Evolutionary conservation across 1,140 invertebrate genomes (phyloP).

Genomic region (Orius laevigatus): DNA sequence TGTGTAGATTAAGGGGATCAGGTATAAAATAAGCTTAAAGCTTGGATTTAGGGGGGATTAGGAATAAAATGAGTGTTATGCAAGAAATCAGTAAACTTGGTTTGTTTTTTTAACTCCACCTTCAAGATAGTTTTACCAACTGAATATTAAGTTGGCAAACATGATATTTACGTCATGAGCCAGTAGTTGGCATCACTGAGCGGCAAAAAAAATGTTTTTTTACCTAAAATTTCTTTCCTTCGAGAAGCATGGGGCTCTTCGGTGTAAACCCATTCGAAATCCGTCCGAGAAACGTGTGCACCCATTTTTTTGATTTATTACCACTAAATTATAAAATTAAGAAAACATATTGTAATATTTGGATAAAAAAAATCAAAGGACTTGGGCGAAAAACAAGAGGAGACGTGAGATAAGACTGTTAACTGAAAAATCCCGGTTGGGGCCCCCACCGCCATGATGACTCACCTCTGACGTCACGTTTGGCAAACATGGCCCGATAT

Average conservation of each 20-base stretch:
- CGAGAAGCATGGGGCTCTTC: conserved; percentile 96
- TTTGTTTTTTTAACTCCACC: no score
- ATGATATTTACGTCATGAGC: not conserved
- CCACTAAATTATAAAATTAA: no score
- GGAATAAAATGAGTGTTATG: no score
- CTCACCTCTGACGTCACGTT: no score
- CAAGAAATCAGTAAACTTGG: not conserved
- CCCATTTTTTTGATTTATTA: conserved; percentile 44
- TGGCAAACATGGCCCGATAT: no score
- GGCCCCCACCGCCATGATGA: no score
- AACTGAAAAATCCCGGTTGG: no score
- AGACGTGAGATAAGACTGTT: no score
- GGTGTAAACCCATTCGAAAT: conserved; percentile 93
- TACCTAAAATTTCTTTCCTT: conserved; percentile 85
- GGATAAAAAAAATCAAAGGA: no score
- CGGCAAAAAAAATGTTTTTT: conserved; percentile 24
- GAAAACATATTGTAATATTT: no score
- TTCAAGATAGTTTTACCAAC: no score
- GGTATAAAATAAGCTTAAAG: not conserved
- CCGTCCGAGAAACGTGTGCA: conserved; percentile 62
- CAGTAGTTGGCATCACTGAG: not conserved
- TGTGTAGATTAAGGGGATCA: not conserved
- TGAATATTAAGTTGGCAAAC: not conserved
- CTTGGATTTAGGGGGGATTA: not conserved
- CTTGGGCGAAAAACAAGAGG: no score